phyloP scores from a whole-genome alignment of 2,888 invertebrate species.

The Campaea margaritaria region DNA sequence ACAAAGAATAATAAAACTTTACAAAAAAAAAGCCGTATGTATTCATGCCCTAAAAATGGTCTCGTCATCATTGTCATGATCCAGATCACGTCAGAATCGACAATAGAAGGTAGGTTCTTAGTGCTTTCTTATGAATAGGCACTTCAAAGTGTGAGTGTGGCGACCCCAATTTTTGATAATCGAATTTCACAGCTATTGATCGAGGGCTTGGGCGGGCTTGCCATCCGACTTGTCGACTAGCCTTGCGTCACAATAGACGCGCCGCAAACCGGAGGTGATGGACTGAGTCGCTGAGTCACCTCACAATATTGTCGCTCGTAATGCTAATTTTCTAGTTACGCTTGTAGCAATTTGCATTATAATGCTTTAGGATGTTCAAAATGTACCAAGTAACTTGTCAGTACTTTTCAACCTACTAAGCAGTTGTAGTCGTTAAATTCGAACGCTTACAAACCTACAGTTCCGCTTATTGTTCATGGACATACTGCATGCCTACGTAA shows the following conservation, averaged over 20 bases:
- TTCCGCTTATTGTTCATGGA: slow-evolving; percentile 38
- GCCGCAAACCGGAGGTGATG: slow-evolving; percentile 68
- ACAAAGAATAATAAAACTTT: too few species aligned
- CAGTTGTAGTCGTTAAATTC: slow-evolving; percentile 30
- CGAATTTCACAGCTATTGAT: slow-evolving; percentile 79
- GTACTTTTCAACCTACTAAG: slow-evolving; percentile 19
- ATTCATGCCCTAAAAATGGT: too few species aligned
- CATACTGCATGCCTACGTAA: slow-evolving; percentile 8
- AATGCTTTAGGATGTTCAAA: slow-evolving; percentile 70
- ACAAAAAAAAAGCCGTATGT: too few species aligned
- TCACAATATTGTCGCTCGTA: slow-evolving; percentile 78
- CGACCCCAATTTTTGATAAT: slow-evolving; percentile 70
- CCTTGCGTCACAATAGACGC: slow-evolving; percentile 65
- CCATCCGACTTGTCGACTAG: slow-evolving; percentile 70
- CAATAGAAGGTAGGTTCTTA: too few species aligned
- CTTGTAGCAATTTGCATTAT: slow-evolving; percentile 82
- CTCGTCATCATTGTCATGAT: too few species aligned
- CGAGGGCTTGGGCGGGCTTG: slow-evolving; percentile 77
- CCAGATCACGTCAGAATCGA: too few species aligned
- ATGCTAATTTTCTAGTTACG: slow-evolving; percentile 82
- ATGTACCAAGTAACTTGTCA: slow-evolving; percentile 24
- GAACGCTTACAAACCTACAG: slow-evolving; percentile 11
- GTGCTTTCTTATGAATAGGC: too few species aligned
- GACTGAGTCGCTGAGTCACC: slow-evolving; percentile 78
- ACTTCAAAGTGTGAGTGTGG: background rate